Base-by-base conservation (phyloP, 2,888 invertebrate species). In the Nymphalis polychloros region DNA sequence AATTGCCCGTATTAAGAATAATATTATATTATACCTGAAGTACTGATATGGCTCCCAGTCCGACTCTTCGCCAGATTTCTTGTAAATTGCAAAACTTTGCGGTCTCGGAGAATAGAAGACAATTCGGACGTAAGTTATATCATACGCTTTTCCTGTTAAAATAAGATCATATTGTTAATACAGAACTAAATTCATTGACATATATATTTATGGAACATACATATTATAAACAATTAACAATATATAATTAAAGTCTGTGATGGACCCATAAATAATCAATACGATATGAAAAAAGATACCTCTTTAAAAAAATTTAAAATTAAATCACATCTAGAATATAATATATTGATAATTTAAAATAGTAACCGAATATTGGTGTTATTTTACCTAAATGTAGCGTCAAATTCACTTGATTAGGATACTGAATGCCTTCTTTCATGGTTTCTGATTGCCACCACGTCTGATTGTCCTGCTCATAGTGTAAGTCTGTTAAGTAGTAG, bases 391-490 rank as follows among this genome's bases (percentile, higher is more conserved):
- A 93, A 82, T 96, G 94, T 46, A 99, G 92, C 0, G 98, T 98
- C 72, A 99, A 93, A 88, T 99, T 99, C 77, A 99, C 98, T 87
- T 96, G 96, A 80, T 95, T 96, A 0, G 98, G 98, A 84, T 96
- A 97, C 84, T 98, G 97, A 67, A 98, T 96, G 35, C 96, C 97
- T 81, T 99, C 98, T 80, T 94, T 95, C 98, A 99, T 98, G 3
- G 99, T 99, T 85, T 99, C 98, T 0, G 98, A 98, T 85, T 98
- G 98, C 98, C 98, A 98, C 97, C 98, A 98, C 0, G 98, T 98
- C 75, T 96, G 96, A 83, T 97, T 97, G 76, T 97, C 96, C 72
- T 96, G 95, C 84, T 97, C 97, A 84, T 98, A 97, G 83, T 98
- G 98, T 80, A 97, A 94, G 87, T 99, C 99, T 4, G 99, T 99